A percentile compares a stretch with the other conserved stretches of the same genome.
phyloP scores from a whole-genome alignment of 1,140 invertebrate species.

The Drosophila repletoides region DNA sequence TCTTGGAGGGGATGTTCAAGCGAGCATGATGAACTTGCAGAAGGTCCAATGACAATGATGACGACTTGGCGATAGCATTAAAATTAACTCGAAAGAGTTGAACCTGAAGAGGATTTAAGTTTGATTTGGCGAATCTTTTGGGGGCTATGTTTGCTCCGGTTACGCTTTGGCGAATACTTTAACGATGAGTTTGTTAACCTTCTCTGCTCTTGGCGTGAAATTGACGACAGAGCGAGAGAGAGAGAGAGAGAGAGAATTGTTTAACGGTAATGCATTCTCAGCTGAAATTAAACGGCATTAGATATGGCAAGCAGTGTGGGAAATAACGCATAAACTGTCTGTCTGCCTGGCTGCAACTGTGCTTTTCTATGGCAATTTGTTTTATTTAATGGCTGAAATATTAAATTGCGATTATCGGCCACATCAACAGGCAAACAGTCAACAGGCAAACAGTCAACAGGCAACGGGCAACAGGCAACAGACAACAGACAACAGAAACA shows the following conservation, averaged over 20 bases:
- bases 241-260: slow-evolving; percentile 7
- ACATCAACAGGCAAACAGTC: slow-evolving; percentile 15
- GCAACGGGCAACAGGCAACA: slow-evolving; percentile 6
- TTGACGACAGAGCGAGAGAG: slow-evolving; percentile 18
- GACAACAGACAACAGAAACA: neutral
- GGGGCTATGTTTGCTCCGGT: slow-evolving; percentile 54
- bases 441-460: slow-evolving; percentile 17
- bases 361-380: slow-evolving; percentile 62
- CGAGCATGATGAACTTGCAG: slow-evolving; percentile 75
- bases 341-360: slow-evolving; percentile 30
- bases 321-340: neutral
- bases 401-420: slow-evolving; percentile 70
- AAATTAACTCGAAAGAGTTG: slow-evolving; percentile 15
- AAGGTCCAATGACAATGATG: slow-evolving; percentile 48
- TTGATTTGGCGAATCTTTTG: slow-evolving; percentile 34
- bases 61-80: slow-evolving; percentile 35
- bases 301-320: slow-evolving; percentile 16
- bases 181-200: slow-evolving; percentile 67
- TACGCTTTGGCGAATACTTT: slow-evolving; percentile 67
- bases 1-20: slow-evolving; percentile 55
- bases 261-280: slow-evolving; percentile 53
- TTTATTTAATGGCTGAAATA: slow-evolving; percentile 70
- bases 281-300: slow-evolving; percentile 44
- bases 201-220: slow-evolving; percentile 50
- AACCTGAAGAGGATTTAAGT: neutral